phyloP scores from a whole-genome alignment of 2,888 invertebrate genomes.

The Lymantria dispar region DNA sequence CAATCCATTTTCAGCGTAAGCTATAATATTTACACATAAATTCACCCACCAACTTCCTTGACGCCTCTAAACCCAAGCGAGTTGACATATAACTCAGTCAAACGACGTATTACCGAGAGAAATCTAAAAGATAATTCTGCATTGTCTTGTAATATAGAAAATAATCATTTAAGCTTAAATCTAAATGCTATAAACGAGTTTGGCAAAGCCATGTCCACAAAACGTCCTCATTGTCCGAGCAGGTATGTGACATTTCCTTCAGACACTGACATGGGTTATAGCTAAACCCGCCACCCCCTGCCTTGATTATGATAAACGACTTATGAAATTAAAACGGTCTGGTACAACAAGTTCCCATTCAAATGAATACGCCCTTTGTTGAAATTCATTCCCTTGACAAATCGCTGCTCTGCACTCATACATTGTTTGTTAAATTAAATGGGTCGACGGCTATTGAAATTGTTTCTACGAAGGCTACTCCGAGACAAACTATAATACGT shows the following conservation, averaged over 20 bases:
- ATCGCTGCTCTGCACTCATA: conserved; percentile 71
- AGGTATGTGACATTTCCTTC: conserved; percentile 75
- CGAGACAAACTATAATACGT: conserved; percentile 71
- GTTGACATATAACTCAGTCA: conserved; percentile 39
- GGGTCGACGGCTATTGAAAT: conserved; percentile 67
- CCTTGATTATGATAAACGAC: conserved; percentile 82
- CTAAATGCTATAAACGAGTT: conserved; percentile 34
- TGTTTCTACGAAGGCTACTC: conserved; percentile 69
- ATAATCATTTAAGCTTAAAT: conserved; percentile 28
- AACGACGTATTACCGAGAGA: conserved; percentile 29
- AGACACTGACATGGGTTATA: conserved; percentile 79
- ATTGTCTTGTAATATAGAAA: conserved; percentile 17
- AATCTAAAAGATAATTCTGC: conserved; percentile 18
- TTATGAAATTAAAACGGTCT: conserved; percentile 81
- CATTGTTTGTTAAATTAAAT: conserved; percentile 77
- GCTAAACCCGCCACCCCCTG: conserved; percentile 33
- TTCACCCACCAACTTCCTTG: conserved; percentile 31
- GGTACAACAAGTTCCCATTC: conserved; percentile 79
- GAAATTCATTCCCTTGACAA: conserved; percentile 80
- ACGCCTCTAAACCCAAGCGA: conserved; percentile 40
- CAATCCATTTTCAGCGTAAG: conserved; percentile 41
- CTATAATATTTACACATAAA: conserved; percentile 38
- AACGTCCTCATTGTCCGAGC: conserved; percentile 63
- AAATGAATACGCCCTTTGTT: conserved; percentile 78
- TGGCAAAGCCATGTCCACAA: conserved; percentile 51